Percentiles rank a stretch among this genome's conserved stretches.
Conservation (phyloP, 2,888 invertebrate species). For the Eupelmus urozonus region DNA sequence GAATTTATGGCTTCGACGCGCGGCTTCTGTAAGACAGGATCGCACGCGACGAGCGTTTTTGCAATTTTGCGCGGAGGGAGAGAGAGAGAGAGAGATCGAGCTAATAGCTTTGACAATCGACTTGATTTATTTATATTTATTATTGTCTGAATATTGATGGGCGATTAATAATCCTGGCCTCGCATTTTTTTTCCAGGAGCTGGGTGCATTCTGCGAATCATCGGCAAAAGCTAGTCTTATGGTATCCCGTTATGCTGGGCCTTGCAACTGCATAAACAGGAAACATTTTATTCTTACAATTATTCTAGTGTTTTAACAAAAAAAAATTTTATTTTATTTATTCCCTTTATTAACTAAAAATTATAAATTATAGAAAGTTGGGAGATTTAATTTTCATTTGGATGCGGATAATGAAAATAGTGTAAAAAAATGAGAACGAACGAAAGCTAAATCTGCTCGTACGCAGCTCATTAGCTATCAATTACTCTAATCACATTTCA, state of each 20-base stretch:
- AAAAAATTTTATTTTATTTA: too few relatives aligned
- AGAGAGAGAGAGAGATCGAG: slow-evolving; percentile 19
- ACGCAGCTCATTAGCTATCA: too few relatives aligned
- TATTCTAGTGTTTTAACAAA: too few relatives aligned
- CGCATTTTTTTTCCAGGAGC: not conserved
- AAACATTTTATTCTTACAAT: too few relatives aligned
- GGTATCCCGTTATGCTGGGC: too few relatives aligned
- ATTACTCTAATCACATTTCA: too few relatives aligned
- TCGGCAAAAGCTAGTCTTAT: slow-evolving; percentile 45
- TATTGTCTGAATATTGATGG: slow-evolving; percentile 58
- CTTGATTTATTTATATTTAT: slow-evolving; percentile 59
- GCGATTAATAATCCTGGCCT: slow-evolving; percentile 51
- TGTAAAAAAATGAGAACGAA: not conserved
- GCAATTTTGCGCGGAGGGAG: slow-evolving; percentile 33
- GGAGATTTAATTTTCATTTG: too few relatives aligned
- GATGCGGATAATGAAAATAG: too few relatives aligned
- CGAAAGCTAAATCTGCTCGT: too few relatives aligned
- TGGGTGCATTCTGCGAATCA: slow-evolving; percentile 40
- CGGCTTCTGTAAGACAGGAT: slow-evolving; percentile 41
- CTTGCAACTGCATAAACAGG: too few relatives aligned
- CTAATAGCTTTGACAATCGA: slow-evolving; percentile 52
- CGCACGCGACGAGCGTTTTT: slow-evolving; percentile 32
- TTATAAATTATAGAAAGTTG: too few relatives aligned
- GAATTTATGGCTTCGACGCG: slow-evolving; percentile 44
- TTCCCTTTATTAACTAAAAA: too few relatives aligned